These are phyloP conservation scores for Emberiza fucata DNA, from an alignment of 2,113 vertebrate species.

Conservation along the genomic window DNA sequence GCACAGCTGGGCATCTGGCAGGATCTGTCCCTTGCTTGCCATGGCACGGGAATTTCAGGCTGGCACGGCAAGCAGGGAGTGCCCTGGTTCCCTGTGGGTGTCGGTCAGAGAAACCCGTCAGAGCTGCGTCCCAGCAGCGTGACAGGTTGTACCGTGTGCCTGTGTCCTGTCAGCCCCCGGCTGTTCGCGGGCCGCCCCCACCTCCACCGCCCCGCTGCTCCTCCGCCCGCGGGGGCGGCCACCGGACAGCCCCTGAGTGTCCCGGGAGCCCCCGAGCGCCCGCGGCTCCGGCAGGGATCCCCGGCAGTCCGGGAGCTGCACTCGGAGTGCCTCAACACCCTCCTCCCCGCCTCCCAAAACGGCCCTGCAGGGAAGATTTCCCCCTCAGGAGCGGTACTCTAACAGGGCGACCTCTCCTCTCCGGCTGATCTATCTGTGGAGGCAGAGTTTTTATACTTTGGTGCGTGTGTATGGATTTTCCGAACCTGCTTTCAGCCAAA, in stretches of 20 bases:
- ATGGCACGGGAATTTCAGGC: neutral
- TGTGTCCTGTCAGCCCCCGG: neutral
- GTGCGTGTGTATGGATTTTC: neutral
- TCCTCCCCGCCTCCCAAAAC: neutral
- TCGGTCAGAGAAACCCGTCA: too few relatives aligned
- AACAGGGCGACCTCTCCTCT: fast-evolving
- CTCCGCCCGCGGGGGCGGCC: neutral
- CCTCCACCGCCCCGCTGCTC: neutral
- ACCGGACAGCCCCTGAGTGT: fast-evolving
- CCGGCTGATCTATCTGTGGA: neutral
- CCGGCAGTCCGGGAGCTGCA: neutral
- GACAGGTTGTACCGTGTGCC: fast-evolving
- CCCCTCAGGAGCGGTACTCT: fast-evolving
- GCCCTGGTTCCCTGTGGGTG: too few relatives aligned
- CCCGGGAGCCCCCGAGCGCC: too few relatives aligned
- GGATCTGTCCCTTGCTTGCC: neutral
- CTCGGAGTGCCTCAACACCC: neutral
- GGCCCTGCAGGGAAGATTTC: neutral
- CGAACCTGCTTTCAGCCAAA: neutral
- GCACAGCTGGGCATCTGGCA: neutral
- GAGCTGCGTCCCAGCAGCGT: neutral
- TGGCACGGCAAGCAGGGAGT: neutral
- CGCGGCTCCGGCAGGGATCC: neutral
- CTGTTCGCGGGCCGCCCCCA: fast-evolving
- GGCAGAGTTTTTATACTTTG: neutral